Evolutionary conservation across 1,140 invertebrate genomes (phyloP).

Genomic region (Gryllus bimaculatus): DNA sequence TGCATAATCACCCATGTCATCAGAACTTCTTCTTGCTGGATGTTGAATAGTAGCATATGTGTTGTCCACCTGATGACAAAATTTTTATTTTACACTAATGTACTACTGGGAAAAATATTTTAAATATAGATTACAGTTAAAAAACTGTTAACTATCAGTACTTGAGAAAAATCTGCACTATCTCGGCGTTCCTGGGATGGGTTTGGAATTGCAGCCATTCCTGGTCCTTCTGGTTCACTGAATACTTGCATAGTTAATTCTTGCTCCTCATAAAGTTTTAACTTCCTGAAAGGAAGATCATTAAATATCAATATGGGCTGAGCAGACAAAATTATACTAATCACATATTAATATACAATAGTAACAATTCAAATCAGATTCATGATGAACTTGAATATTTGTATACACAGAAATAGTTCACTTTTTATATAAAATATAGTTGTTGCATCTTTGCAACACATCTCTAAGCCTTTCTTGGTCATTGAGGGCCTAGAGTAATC

Average conservation of each 20-base stretch:
- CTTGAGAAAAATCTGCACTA: constrained; percentile 18
- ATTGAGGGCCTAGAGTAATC: no score
- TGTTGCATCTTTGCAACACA: no score
- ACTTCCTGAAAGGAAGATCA: constrained; percentile 47
- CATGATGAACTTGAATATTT: background rate
- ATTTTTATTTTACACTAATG: background rate
- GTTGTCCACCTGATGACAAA: constrained; percentile 46
- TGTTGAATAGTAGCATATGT: constrained; percentile 81
- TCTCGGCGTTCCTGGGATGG: constrained; percentile 6
- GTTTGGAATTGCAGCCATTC: constrained; percentile 13
- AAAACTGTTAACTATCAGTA: background rate
- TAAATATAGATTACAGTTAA: background rate
- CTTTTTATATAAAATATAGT: no score
- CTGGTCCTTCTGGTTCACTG: constrained; percentile 54
- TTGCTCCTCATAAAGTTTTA: constrained; percentile 85
- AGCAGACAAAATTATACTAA: background rate
- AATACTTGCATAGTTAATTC: constrained; percentile 89
- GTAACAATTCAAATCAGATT: background rate
- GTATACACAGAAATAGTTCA: no score
- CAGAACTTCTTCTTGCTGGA: constrained; percentile 40
- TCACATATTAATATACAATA: background rate
- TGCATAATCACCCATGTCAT: constrained; percentile 55
- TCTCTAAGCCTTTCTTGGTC: no score
- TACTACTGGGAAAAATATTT: background rate
- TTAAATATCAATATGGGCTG: background rate